phyloP scores from a whole-genome alignment of 2,797 vertebrate genomes.

The Centropyge bicolor region DNA sequence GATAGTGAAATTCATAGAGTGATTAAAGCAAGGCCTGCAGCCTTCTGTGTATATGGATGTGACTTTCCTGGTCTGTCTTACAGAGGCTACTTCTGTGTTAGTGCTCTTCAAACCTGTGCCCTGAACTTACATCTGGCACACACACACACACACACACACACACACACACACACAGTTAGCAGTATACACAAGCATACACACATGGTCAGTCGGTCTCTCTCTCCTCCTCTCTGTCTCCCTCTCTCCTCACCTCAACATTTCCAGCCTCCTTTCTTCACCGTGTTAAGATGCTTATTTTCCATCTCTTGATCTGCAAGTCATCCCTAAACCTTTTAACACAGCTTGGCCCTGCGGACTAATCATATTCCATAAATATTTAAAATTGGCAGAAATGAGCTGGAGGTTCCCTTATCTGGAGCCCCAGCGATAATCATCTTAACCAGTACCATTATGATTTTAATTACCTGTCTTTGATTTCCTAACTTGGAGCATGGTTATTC shows the following conservation, averaged over 20 bases:
- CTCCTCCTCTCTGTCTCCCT: conserved; percentile 11
- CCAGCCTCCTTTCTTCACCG: conserved; percentile 59
- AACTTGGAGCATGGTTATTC: conserved; percentile 76
- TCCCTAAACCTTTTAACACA: conserved; percentile 81
- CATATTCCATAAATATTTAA: conserved; percentile 83
- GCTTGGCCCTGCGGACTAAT: conserved; percentile 79
- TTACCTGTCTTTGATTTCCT: conserved; percentile 83
- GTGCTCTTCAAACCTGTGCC: conserved; percentile 45
- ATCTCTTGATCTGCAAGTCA: conserved; percentile 80
- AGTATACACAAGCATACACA: conserved; percentile 35
- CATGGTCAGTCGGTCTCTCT: conserved; percentile 51
- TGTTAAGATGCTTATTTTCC: conserved; percentile 75
- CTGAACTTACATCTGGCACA: conserved; percentile 50
- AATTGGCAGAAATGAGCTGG: conserved; percentile 75
- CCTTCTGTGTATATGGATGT: background rate
- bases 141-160: conserved; percentile 23
- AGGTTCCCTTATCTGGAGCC: conserved; percentile 81
- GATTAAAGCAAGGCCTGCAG: background rate
- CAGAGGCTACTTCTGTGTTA: conserved; percentile 31
- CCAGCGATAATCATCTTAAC: conserved; percentile 84
- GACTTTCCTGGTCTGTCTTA: conserved; percentile 23
- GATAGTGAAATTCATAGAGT: background rate
- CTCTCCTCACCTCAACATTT: conserved; percentile 34
- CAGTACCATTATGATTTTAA: conserved; percentile 84
- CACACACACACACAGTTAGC: conserved; percentile 21